Conservation (phyloP, 2,797 vertebrate species). For the Rachycentron canadum region DNA sequence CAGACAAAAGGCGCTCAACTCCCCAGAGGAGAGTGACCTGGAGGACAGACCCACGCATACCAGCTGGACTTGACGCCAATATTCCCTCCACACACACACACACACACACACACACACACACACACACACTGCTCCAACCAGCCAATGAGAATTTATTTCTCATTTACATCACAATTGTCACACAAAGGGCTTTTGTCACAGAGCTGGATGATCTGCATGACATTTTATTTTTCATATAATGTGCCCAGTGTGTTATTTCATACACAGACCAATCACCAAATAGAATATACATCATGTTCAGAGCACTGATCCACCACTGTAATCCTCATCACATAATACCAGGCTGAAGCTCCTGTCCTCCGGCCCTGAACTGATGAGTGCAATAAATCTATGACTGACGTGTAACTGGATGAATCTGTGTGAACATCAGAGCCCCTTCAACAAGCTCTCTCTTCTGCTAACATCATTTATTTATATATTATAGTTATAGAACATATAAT, state of each 20-base stretch:
- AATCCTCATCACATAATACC: constrained; percentile 31
- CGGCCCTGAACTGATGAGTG: constrained; percentile 25
- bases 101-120: constrained; percentile 15
- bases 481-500: background rate
- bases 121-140: constrained; percentile 5
- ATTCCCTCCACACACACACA: constrained; percentile 10
- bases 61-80: constrained; percentile 80
- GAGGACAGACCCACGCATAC: constrained; percentile 76
- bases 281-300: constrained; percentile 10
- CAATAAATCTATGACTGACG: constrained; percentile 43
- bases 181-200: constrained; percentile 3
- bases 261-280: background rate
- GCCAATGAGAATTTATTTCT: constrained; percentile 21
- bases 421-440: background rate
- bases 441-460: constrained; percentile 3
- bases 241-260: constrained; percentile 10
- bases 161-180: constrained; percentile 51
- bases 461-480: background rate
- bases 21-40: constrained; percentile 80
- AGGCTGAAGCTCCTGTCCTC: constrained; percentile 31
- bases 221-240: constrained; percentile 17
- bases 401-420: constrained; percentile 26
- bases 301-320: constrained; percentile 33
- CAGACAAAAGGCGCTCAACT: constrained; percentile 76
- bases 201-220: constrained; percentile 6